Percentiles rank a stretch among this genome's conserved stretches.
phyloP scores from a whole-genome alignment of 2,797 vertebrate species.

The Phoebastria nigripes region DNA sequence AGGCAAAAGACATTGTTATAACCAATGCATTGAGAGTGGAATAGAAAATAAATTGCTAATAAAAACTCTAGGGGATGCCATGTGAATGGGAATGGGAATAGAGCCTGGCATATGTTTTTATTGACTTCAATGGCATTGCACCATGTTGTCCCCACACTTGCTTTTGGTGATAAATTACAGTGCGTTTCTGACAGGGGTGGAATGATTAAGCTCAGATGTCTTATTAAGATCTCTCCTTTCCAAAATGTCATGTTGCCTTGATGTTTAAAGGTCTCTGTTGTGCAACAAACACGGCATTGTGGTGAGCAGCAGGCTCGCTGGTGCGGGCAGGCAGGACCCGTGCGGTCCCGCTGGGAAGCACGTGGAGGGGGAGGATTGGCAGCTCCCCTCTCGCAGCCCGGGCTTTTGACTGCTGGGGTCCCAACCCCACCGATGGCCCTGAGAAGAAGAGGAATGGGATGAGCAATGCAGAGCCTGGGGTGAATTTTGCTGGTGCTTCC shows the following conservation, averaged over 20 bases:
- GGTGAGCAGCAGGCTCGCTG: neutral
- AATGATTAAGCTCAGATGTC: neutral
- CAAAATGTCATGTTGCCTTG: neutral
- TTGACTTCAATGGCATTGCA: neutral
- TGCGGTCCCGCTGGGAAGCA: neutral
- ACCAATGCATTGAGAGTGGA: neutral
- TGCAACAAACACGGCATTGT: neutral
- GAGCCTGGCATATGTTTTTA: neutral
- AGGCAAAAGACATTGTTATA: neutral
- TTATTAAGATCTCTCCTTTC: neutral
- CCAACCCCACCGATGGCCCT: accelerated
- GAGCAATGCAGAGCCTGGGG: neutral
- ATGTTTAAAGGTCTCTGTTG: conserved; percentile 15
- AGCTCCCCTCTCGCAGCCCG: neutral
- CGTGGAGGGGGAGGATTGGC: neutral
- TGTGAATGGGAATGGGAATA: neutral
- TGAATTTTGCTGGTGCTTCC: neutral
- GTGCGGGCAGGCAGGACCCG: neutral
- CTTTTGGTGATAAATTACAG: neutral
- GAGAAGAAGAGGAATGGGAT: neutral
- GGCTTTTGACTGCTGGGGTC: neutral
- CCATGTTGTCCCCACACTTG: neutral
- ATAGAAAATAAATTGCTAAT: neutral
- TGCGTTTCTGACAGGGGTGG: neutral
- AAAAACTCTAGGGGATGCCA: neutral